These are phyloP conservation scores for Yponomeuta plumbellus DNA, from an alignment of 2,888 invertebrate species.

Conservation along the genomic window DNA sequence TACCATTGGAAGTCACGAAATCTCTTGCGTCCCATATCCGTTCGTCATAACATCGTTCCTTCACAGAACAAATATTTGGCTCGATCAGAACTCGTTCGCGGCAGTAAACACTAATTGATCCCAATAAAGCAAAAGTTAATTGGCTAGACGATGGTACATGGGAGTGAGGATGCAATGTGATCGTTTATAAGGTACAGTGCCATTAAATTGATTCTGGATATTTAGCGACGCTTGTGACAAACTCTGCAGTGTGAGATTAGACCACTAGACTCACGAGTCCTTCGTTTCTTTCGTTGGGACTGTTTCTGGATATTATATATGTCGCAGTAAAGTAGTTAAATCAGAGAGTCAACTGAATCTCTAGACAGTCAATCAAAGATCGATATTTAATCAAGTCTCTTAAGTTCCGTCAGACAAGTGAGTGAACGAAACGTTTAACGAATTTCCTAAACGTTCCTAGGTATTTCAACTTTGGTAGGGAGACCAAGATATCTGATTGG, in stretches of 20 bases:
- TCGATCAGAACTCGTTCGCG: slow-evolving; percentile 37
- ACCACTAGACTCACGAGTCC: neutral
- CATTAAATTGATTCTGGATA: neutral
- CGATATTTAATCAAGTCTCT: too few relatives aligned
- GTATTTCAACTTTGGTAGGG: too few relatives aligned
- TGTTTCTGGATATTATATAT: neutral
- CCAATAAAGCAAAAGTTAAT: slow-evolving; percentile 53
- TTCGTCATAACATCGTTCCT: slow-evolving; percentile 17
- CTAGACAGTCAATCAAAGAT: too few relatives aligned
- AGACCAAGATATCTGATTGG: too few relatives aligned
- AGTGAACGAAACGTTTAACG: too few relatives aligned
- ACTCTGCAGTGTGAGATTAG: neutral
- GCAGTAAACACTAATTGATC: slow-evolving; percentile 52
- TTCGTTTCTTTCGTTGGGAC: neutral
- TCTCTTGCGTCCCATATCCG: neutral
- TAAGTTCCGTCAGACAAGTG: too few relatives aligned
- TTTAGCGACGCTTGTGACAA: neutral
- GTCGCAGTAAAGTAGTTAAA: too few relatives aligned
- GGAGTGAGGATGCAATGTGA: slow-evolving; percentile 9
- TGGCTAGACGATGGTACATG: slow-evolving; percentile 30
- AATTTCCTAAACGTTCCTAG: too few relatives aligned
- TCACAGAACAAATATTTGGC: slow-evolving; percentile 26
- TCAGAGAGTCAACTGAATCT: too few relatives aligned
- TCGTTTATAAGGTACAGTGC: neutral
- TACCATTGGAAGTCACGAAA: too few relatives aligned